Evolutionary conservation across 2,888 invertebrate genomes (phyloP).

Genomic region (Drosophila diplacantha): DNA sequence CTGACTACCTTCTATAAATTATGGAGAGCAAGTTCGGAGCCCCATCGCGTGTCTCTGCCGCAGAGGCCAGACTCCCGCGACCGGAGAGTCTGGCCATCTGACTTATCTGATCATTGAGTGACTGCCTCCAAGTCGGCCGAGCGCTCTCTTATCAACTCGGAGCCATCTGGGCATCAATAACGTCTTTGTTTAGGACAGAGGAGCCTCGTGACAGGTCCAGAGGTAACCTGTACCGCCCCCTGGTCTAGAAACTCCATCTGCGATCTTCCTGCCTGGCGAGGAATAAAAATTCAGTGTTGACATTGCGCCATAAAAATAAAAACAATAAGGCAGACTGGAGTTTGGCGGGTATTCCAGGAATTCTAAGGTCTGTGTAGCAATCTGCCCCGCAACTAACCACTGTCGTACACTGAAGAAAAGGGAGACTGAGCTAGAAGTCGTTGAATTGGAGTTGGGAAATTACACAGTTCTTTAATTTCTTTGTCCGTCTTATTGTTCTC

Average conservation of each 20-base stretch:
- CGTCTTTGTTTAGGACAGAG: constrained; percentile 65
- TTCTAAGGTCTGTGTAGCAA: constrained; percentile 30
- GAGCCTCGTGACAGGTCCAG: constrained; percentile 47
- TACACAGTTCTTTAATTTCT: background rate
- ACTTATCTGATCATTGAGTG: constrained; percentile 61
- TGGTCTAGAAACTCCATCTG: constrained; percentile 25
- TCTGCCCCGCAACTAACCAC: constrained; percentile 10
- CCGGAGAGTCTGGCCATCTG: constrained; percentile 33
- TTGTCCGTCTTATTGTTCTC: background rate
- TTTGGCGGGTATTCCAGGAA: constrained; percentile 30
- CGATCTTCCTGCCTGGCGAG: constrained; percentile 13
- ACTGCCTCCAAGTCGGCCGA: constrained; percentile 36
- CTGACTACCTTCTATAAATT: constrained; percentile 71
- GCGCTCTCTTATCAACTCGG: constrained; percentile 29
- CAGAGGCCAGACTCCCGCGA: constrained; percentile 21
- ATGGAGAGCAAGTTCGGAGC: constrained; percentile 53
- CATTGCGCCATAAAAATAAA: constrained; percentile 67
- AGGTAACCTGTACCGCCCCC: constrained; percentile 23
- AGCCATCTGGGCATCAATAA: constrained; percentile 71
- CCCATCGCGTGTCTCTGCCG: constrained; percentile 29
- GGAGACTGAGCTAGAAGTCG: background rate
- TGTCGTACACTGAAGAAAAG: background rate
- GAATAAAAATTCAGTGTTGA: constrained; percentile 65
- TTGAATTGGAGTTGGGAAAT: background rate
- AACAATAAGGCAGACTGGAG: constrained; percentile 31